phyloP scores from a whole-genome alignment of 2,797 vertebrate species.

The Columba guinea region DNA sequence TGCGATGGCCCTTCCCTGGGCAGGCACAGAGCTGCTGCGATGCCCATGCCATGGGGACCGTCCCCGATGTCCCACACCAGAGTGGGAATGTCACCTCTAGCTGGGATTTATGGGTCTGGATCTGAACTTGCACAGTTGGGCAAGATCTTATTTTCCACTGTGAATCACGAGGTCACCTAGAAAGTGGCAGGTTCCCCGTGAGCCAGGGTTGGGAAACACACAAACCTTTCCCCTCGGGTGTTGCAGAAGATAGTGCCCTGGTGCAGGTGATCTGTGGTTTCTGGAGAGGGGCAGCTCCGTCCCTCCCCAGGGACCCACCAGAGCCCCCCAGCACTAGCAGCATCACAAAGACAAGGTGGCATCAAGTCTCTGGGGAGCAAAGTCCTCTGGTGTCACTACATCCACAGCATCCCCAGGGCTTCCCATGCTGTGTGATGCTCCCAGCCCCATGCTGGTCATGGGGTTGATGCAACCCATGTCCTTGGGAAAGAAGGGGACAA shows the following conservation, averaged over 20 bases:
- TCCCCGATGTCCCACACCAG: background rate
- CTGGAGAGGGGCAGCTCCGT: background rate
- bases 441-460: accelerated
- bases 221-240: background rate
- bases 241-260: background rate
- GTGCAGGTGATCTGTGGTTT: background rate
- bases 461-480: accelerated
- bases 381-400: accelerated
- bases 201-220: background rate
- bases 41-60: accelerated
- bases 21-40: accelerated
- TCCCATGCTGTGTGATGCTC: accelerated
- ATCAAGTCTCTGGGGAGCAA: background rate
- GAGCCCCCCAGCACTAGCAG: background rate
- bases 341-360: background rate
- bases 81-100: background rate
- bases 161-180: conserved; percentile 56
- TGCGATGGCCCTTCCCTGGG: accelerated
- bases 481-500: background rate
- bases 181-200: background rate
- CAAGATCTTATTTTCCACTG: background rate
- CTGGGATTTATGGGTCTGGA: background rate
- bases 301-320: accelerated
- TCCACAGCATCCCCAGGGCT: background rate
- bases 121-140: background rate